Base-by-base conservation (phyloP, 2,113 vertebrate genomes). In the Ophthalmolycus amberensis region DNA sequence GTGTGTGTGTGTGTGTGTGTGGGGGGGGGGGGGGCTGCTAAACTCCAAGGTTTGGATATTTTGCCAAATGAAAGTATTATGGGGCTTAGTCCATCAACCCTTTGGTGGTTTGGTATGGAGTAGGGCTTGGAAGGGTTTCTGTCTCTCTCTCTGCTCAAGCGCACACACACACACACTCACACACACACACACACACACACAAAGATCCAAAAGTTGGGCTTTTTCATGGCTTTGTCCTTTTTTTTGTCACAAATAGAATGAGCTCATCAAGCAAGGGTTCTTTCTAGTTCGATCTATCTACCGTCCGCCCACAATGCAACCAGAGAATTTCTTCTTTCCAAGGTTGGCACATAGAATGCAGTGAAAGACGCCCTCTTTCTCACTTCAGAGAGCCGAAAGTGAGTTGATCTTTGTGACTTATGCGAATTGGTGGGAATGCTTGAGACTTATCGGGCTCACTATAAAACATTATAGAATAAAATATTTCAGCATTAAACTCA, bases 31-130 rank as follows among this genome's bases (percentile, higher is more conserved):
- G n/a, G 83, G 56, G 65, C 85, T 70, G 71, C 76, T 76, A 75
- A 92, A 89, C 89, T 90, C 67, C 1, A 72, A 90, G 91, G 90
- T 89, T 86, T 85, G 75, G 58, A 83, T 76, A 73, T 77, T 70
- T 70, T 95, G 94, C 95, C 95, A 95, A 95, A 93, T 94, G 85
- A 87, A 80, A 87, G 93, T 82, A 95, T 95, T 95, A 95, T 77
- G 83, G 84, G 91, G 91, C 92, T 95, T 94, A 94, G 92, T 90
- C 83, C 74, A 82, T 88, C 88, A 86, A 87, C 90, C 91, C 91
- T 91, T 93, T 88, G 90, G 93, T 92, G 92, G 90, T 85, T 79
- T 85, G 87, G 85, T 92, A 89, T 85, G 79, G 78, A 94, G 87
- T 80, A 78, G 82, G 68, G 81, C 85, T 93, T 91, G 88, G 89